These are phyloP conservation scores for Emydocephalus ijimae DNA, from an alignment of 2,113 vertebrate genomes.

Conservation along the genomic window DNA sequence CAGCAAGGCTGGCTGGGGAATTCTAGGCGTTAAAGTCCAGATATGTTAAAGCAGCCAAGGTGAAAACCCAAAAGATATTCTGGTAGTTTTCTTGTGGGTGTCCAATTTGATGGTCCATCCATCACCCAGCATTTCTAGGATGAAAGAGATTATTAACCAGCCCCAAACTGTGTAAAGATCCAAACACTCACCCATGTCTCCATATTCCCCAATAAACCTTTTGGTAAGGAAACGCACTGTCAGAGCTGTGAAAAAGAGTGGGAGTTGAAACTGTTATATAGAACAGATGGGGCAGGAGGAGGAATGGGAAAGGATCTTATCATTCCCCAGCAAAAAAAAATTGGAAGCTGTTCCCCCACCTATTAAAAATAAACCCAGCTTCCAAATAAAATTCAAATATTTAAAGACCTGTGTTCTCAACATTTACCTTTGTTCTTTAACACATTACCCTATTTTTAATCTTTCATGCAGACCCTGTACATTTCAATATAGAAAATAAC, in stretches of 20 bases:
- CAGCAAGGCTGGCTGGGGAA: neutral
- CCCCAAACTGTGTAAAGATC: neutral
- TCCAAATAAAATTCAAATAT: neutral
- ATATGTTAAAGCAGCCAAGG: neutral
- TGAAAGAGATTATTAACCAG: neutral
- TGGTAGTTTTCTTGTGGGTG: neutral
- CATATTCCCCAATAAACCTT: constrained; percentile 86
- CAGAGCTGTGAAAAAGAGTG: constrained; percentile 68
- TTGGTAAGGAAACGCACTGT: constrained; percentile 84
- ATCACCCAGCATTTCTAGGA: neutral
- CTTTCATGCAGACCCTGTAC: neutral
- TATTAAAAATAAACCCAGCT: neutral
- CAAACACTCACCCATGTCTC: constrained; percentile 77
- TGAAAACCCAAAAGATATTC: neutral
- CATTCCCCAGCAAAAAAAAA: neutral
- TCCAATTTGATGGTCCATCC: neutral
- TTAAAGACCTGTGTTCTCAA: neutral
- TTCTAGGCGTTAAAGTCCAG: neutral
- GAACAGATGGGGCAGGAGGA: neutral
- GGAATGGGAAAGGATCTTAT: neutral
- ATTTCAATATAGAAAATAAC: neutral
- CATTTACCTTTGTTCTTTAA: neutral
- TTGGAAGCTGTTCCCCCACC: neutral
- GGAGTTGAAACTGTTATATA: neutral
- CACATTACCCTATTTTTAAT: neutral